Evolutionary conservation across 2,113 vertebrate genomes (phyloP), one percentile per base, ranked within the genome.

Genomic region (Ceyx melanurus): DNA sequence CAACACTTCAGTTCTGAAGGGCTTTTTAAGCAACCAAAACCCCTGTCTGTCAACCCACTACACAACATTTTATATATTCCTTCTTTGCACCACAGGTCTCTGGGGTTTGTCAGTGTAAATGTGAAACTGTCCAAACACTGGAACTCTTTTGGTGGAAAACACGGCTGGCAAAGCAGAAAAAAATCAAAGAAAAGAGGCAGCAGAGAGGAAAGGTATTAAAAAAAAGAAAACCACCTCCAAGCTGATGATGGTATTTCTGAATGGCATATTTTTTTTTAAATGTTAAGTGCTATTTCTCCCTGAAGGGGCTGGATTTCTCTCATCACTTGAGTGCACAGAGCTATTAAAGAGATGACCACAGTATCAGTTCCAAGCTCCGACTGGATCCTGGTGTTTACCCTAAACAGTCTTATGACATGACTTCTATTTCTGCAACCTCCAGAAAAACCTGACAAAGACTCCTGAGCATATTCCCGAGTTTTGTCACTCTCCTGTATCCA

Each of bases 21-120:
- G 42, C 19, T 86, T 90, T 93, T 74, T 73, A 91, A 91, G 67
- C 35, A 86, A 23, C 45, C n/a, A 50, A 50, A 82, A 71, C 37
- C 18, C 16, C 37, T 35, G 21, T 17, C 26, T 43, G 86, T 37
- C 86, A 88, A 66, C 67, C 33, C 80, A 14, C n/a, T 82, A 53
- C 48, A 45, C 65, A 25, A 33, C 28, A 54, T 45, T 57, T 92
- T 91, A 70, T 76, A 19, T 72, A 18, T 29, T 64, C n/a, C 58
- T 93, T 64, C n/a, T 95, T 89, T 48, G 15, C 75, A 51, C 35
- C 86, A 72, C 72, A 43, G 74, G 62, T 74, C 86, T 53, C 53
- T 50, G 70, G 86, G 40, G 37, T 70, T 94, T 64, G 37, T 66
- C 75, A 65, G 14, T 3, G 21, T 42, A 68, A 40, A 72, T 25